These are phyloP conservation scores for Malurus splendens DNA, from an alignment of 2,797 vertebrate genomes.

Conservation along the genomic window DNA sequence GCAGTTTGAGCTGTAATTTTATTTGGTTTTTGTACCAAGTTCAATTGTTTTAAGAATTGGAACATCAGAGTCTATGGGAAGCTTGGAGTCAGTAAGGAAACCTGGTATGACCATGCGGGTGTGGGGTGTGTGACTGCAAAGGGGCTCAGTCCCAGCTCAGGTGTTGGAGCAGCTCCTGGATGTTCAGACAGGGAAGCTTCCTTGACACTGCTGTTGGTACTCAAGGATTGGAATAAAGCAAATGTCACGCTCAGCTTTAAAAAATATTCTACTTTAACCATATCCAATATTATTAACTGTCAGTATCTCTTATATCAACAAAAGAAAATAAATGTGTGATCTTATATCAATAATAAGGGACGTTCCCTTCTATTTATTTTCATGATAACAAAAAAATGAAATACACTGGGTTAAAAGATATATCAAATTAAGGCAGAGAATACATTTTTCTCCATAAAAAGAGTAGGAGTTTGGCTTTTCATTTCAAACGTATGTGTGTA, in stretches of 20 bases:
- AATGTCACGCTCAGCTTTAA: not conserved
- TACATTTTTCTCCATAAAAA: not conserved
- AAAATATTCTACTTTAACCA: not conserved
- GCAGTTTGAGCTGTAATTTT: rapidly evolving
- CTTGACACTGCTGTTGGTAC: not conserved
- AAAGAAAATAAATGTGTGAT: not conserved
- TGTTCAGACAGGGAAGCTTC: not conserved
- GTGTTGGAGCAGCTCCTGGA: not conserved
- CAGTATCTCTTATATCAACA: not conserved
- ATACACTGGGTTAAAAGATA: not conserved
- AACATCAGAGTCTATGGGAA: not conserved
- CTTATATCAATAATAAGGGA: not conserved
- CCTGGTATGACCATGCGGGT: not conserved
- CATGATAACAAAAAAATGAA: not conserved
- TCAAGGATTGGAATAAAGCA: not conserved
- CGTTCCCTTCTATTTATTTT: not conserved
- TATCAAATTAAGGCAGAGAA: not conserved
- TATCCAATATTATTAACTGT: not conserved
- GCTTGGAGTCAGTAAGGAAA: rapidly evolving
- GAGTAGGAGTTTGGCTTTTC: not conserved
- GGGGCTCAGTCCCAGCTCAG: not conserved
- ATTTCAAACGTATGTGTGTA: not conserved
- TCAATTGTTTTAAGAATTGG: not conserved
- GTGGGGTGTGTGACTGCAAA: not conserved
- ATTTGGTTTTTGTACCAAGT: not conserved